Evolutionary conservation across 2,113 vertebrate species (phyloP), one percentile per base, ranked within the genome.

Genomic region (Alaudala cheleensis): DNA sequence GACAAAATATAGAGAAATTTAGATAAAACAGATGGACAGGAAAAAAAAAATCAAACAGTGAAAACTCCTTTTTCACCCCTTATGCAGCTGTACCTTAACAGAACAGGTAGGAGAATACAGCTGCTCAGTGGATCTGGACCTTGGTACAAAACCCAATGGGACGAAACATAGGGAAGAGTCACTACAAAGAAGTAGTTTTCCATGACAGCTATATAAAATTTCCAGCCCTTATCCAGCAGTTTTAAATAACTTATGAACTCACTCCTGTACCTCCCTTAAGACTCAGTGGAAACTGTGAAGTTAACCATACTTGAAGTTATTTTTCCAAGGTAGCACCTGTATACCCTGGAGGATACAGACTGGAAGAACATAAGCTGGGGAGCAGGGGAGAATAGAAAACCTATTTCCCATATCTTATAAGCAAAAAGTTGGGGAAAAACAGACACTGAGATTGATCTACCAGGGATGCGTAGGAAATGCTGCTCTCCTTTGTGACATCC

Each of bases 191-290:
- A 74, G 51, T 14, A 50, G 74, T 51, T 86, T 92, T 73, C 54
- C 1, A 0, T 64, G 67, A 67, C 47, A 92, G 51, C 78, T 91
- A 67, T 50, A 81, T 81, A 64, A 64, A 89, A 86, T 73, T 81
- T 73, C 20, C 69, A 91, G 45, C 56, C 70, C 57, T 83, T 58
- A 81, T 34, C 81, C 50, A 42, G 56, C 5, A 3, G 15, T 81
- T 95, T 92, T 94, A 91, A 94, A 78, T 90, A 93, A 91, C 57
- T 91, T 86, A 86, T 0, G 5, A 90, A 56, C 58, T 86, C 47
- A 49, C 51, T 69, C 81, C 70, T 58, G 34, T 51, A 76, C 24
- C n/a, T 83, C 84, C 92, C 74, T 33, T 60, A 90, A 90, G 81
- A 81, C 10, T n/a, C 25, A 56, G 23, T 33, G 23, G 53, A 91